Conservation (phyloP, 2,888 invertebrate species). For the Megaustenia siamemsis region DNA sequence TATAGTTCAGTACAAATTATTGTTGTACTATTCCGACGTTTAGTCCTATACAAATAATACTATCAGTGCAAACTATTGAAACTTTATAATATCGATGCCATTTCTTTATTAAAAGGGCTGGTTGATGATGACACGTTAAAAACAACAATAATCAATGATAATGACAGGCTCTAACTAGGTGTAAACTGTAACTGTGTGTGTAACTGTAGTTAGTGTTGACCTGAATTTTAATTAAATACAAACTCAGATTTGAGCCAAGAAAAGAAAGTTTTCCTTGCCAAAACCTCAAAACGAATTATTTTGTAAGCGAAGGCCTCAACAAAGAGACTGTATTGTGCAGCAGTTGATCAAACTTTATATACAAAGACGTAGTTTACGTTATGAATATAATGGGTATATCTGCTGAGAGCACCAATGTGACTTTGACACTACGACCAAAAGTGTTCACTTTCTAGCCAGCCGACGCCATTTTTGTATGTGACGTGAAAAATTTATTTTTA, state of each 20-base stretch:
- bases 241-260: background rate
- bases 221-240: background rate
- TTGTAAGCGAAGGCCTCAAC: slow-evolving; percentile 25
- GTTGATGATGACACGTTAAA: too few species aligned
- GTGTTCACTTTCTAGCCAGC: slow-evolving; percentile 33
- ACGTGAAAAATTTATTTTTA: slow-evolving; percentile 59
- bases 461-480: slow-evolving; percentile 55
- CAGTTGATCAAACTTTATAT: background rate
- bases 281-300: slow-evolving; percentile 15
- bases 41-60: too few species aligned
- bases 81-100: too few species aligned
- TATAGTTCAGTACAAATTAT: too few species aligned
- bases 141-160: too few species aligned
- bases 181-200: too few species aligned
- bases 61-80: too few species aligned
- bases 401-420: slow-evolving; percentile 44
- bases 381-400: slow-evolving; percentile 8
- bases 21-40: too few species aligned
- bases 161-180: too few species aligned
- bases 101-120: too few species aligned
- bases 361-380: slow-evolving; percentile 23
- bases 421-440: slow-evolving; percentile 26
- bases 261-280: background rate
- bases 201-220: too few species aligned
- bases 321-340: background rate